Conservation (phyloP, 1,140 invertebrate species). For the Tetramorium parvispinum region DNA sequence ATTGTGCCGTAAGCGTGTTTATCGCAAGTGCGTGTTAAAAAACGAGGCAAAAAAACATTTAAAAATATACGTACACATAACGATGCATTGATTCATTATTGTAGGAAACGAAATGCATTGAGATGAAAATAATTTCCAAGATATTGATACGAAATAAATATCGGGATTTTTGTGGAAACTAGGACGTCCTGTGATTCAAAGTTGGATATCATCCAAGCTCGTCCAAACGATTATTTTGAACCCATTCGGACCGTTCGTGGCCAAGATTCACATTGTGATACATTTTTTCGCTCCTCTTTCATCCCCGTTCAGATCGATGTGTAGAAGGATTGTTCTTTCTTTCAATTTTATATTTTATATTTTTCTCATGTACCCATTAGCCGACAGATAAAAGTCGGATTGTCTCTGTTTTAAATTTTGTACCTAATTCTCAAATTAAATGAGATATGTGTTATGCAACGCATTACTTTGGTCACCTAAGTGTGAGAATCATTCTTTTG, state of each 20-base stretch:
- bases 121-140: slow-evolving; percentile 14
- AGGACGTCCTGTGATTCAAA: background rate
- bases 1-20: slow-evolving; percentile 5
- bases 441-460: background rate
- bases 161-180: background rate
- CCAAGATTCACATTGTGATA: slow-evolving; percentile 1
- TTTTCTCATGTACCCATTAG: background rate
- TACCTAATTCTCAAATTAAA: background rate
- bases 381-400: background rate
- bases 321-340: background rate
- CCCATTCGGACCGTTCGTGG: slow-evolving; percentile 17
- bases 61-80: background rate
- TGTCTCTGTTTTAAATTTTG: background rate
- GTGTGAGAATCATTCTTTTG: background rate
- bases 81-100: background rate
- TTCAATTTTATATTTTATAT: slow-evolving; percentile 19
- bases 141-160: slow-evolving; percentile 30
- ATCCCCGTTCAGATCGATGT: background rate
- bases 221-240: slow-evolving; percentile 41
- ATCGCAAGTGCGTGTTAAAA: background rate
- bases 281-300: slow-evolving; percentile 17
- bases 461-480: background rate
- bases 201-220: slow-evolving; percentile 23
- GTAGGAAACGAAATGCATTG: background rate
- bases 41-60: background rate